Conservation (phyloP, 2,797 vertebrate species). For the Neosilurus mollespiculum region DNA sequence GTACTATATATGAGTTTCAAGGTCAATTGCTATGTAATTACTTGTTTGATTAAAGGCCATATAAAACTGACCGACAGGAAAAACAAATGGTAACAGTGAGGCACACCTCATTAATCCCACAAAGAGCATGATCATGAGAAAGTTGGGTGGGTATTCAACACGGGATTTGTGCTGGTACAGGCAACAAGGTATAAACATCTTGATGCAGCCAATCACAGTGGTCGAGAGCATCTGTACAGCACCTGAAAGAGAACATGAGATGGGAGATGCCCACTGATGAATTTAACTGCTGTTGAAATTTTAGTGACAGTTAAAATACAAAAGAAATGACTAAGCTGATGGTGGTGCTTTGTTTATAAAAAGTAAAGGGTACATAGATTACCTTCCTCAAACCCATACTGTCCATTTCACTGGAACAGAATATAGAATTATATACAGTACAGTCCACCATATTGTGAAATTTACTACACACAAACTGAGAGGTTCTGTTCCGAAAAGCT, state of each 20-base stretch:
- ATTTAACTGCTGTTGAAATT: neutral
- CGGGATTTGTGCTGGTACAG: slow-evolving; percentile 90
- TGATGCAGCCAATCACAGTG: slow-evolving; percentile 87
- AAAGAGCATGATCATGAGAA: slow-evolving; percentile 95
- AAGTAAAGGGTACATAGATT: neutral
- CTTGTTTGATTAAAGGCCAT: neutral
- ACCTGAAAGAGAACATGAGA: slow-evolving; percentile 67
- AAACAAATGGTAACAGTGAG: neutral
- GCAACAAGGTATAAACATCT: slow-evolving; percentile 91
- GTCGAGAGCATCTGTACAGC: slow-evolving; percentile 95
- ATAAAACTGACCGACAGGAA: neutral
- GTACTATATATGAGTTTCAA: neutral
- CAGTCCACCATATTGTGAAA: neutral
- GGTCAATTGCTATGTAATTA: neutral
- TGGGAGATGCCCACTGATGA: too few species aligned
- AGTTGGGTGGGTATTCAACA: slow-evolving; percentile 86
- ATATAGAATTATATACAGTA: neutral
- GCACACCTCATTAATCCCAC: slow-evolving; percentile 92
- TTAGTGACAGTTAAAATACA: neutral
- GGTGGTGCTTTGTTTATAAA: neutral
- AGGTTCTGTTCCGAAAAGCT: neutral
- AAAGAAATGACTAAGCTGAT: neutral
- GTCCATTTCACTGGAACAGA: neutral
- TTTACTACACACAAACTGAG: neutral
- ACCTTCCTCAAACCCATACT: neutral